phyloP scores from a whole-genome alignment of 2,888 invertebrate species.

The Clitarchus hookeri region DNA sequence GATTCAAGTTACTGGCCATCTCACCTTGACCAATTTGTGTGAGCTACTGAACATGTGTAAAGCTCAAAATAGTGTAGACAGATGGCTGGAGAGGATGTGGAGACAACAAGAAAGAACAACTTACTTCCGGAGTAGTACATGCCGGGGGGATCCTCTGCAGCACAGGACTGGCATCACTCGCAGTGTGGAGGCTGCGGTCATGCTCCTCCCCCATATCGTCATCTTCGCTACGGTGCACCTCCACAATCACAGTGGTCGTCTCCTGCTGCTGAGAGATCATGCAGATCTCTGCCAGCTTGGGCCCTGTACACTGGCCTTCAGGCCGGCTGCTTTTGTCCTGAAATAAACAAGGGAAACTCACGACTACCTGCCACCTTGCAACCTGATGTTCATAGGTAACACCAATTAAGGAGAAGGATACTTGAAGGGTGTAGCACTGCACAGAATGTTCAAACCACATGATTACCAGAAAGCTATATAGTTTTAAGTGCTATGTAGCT shows the following conservation, averaged over 20 bases:
- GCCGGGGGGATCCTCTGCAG: neutral
- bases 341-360: neutral
- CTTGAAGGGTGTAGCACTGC: too few species aligned
- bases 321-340: neutral
- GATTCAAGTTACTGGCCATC: too few species aligned
- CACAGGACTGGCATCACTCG: neutral
- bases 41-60: too few species aligned
- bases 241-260: conserved; percentile 70
- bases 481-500: too few species aligned
- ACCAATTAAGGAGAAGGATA: too few species aligned
- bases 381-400: too few species aligned
- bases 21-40: too few species aligned
- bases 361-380: too few species aligned
- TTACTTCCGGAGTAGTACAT: neutral
- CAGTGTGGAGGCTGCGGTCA: neutral
- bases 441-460: too few species aligned
- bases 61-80: too few species aligned
- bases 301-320: neutral
- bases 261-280: conserved; percentile 58
- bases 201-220: conserved; percentile 50
- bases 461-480: too few species aligned
- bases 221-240: conserved; percentile 67
- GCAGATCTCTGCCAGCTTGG: conserved; percentile 54
- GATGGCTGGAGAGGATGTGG: too few species aligned
- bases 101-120: neutral